These are phyloP conservation scores for Drosophila melanosoma DNA, from an alignment of 2,888 invertebrate genomes.

Conservation along the genomic window DNA sequence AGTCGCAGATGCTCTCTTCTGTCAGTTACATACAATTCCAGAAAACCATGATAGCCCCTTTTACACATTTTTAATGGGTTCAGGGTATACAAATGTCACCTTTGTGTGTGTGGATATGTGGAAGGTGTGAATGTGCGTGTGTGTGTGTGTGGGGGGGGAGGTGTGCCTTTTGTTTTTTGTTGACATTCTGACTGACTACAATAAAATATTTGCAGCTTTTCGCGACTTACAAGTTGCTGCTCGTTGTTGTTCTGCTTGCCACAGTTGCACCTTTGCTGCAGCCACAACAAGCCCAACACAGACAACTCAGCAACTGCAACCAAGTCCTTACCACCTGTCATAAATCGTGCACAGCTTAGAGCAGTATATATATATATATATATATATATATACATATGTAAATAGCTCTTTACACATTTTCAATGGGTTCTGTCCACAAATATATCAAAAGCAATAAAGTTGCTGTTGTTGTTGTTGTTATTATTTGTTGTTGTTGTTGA, in stretches of 20 bases:
- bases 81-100: conserved; percentile 51
- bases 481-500: conserved; percentile 30
- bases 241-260: conserved; percentile 1
- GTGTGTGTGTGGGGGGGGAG: not conserved
- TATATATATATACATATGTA: not conserved
- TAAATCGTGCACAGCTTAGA: not conserved
- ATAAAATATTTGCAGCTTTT: conserved; percentile 51
- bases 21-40: too few species aligned
- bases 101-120: conserved; percentile 3
- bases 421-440: not conserved
- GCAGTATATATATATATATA: not conserved
- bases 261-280: conserved; percentile 28
- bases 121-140: not conserved
- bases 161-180: conserved; percentile 20
- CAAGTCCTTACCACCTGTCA: conserved; percentile 8
- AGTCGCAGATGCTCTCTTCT: too few species aligned
- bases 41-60: too few species aligned
- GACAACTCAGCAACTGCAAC: conserved; percentile 35
- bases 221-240: conserved; percentile 9
- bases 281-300: conserved; percentile 5
- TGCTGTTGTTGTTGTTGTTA: conserved; percentile 19
- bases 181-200: conserved; percentile 47
- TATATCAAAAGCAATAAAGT: conserved; percentile 4
- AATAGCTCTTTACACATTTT: not conserved
- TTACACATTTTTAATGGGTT: too few species aligned